A percentile compares a stretch with the other conserved stretches of the same genome.
These are phyloP conservation scores for Brachyhypopomus occidentalis DNA, from an alignment of 2,113 vertebrate species.

Conservation along the genomic window DNA sequence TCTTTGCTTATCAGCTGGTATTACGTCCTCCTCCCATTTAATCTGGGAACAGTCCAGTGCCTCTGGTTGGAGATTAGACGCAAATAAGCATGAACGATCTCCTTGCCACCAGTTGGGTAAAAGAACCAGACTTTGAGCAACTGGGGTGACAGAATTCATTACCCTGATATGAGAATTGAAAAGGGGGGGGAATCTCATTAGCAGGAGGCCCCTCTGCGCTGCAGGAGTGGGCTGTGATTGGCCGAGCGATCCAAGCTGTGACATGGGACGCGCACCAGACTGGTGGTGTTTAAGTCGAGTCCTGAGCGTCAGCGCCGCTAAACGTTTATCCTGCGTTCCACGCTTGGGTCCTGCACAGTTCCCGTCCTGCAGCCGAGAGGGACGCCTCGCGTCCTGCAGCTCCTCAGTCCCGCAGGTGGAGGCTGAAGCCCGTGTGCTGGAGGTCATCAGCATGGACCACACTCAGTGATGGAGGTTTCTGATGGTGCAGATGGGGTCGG, in stretches of 20 bases:
- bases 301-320: constrained; percentile 40
- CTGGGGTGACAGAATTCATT: constrained; percentile 53
- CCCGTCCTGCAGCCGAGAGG: too few relatives aligned
- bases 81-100: constrained; percentile 50
- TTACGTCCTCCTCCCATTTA: constrained; percentile 13
- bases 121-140: constrained; percentile 26
- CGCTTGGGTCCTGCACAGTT: too few relatives aligned
- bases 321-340: too few relatives aligned
- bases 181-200: too few relatives aligned
- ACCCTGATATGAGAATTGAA: constrained; percentile 48
- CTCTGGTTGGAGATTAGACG: constrained; percentile 33
- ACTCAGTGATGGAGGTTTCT: too few relatives aligned
- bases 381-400: too few relatives aligned
- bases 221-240: constrained; percentile 23
- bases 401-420: too few relatives aligned
- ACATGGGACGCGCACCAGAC: constrained; percentile 7
- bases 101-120: constrained; percentile 40
- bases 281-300: constrained; percentile 22
- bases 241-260: constrained; percentile 24
- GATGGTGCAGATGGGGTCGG: too few relatives aligned
- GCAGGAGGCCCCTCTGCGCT: too few relatives aligned
- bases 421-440: too few relatives aligned
- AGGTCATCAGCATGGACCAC: too few relatives aligned
- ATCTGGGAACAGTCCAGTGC: neutral
- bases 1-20: constrained; percentile 28